These are phyloP conservation scores for Abrostola triplasia DNA, from an alignment of 2,888 invertebrate genomes.

Conservation along the genomic window DNA sequence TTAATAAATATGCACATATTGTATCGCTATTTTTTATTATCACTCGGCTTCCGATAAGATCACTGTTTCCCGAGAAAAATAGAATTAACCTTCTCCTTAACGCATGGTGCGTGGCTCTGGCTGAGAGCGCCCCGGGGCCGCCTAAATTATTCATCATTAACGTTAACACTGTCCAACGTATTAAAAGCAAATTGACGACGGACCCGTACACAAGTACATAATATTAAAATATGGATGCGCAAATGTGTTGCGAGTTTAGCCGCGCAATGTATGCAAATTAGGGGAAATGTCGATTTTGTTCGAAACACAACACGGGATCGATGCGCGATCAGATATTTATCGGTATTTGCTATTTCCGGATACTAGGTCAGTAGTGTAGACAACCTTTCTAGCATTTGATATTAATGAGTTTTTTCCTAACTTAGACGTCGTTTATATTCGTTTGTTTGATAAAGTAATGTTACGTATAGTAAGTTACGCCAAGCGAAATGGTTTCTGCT, in stretches of 20 bases:
- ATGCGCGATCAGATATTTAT: slow-evolving; percentile 23
- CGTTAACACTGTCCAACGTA: slow-evolving; percentile 59
- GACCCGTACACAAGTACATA: slow-evolving; percentile 13
- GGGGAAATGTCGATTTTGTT: slow-evolving; percentile 42
- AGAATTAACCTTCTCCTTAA: background rate
- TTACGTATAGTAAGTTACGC: too few relatives aligned
- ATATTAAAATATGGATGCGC: slow-evolving; percentile 44
- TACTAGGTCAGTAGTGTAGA: slow-evolving; percentile 4
- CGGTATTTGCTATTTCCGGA: slow-evolving; percentile 8
- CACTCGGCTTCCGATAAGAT: too few relatives aligned
- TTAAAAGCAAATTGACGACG: slow-evolving; percentile 53
- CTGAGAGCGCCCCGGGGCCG: slow-evolving; percentile 31
- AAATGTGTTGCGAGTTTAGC: slow-evolving; percentile 36
- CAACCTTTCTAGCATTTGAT: too few relatives aligned
- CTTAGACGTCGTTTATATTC: too few relatives aligned
- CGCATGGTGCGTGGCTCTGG: background rate
- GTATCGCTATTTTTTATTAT: too few relatives aligned
- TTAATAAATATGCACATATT: too few relatives aligned
- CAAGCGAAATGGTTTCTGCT: too few relatives aligned
- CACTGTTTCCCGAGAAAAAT: too few relatives aligned
- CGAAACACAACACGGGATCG: slow-evolving; percentile 14
- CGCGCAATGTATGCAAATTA: slow-evolving; percentile 41
- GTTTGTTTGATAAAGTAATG: too few relatives aligned
- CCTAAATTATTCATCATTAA: slow-evolving; percentile 70
- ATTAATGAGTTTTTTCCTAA: too few relatives aligned